Evolutionary conservation across 2,888 invertebrate genomes (phyloP), one percentile per base, ranked within the genome.

Genomic region (Leuctra nigra): DNA sequence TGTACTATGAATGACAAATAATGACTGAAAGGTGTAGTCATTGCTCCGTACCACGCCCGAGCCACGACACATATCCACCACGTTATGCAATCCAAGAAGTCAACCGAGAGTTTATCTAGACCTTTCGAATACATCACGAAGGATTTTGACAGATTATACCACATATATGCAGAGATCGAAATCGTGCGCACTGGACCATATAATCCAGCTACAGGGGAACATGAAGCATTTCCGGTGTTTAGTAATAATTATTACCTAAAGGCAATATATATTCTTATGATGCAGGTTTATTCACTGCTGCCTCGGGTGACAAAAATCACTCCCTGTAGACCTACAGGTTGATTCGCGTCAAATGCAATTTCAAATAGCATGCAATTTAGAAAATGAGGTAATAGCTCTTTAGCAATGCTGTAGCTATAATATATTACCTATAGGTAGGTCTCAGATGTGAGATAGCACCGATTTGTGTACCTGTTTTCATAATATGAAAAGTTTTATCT

Each of bases 1-100:
- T 44, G 44, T 44, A 11, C 23, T 44, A 41, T 41, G 50, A 50
- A 50, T 50, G 50, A 50, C 50, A 50, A 50, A 29, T 50, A 50
- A 35, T 44, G 22, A 20, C 23, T 44, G 36, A 35, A 14, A 35
- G 20, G 36, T 23, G 23, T 16, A 20, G 44, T 23, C 18, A n/a
- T 11, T 2, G n/a, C 20, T 20, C 11, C n/a, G 22, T 20, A 33
- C 33, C 50, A 50, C 50, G 50, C 50, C 50, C 50, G 1, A 35
- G 18, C 11, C 35, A 29, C 35, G 33, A 33, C 48, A 48, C 48
- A 48, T 14, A 48, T 48, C 50, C 11, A 14, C 35, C 35, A 20
- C n/a, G 20, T 35, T 35, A 50, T 50, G 35, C n/a, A 35, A 50
- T 24, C 24, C 29, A 16, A 25, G 18, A 11, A 20, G n/a, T 23